Evolutionary conservation across 2,113 vertebrate genomes (phyloP).

Genomic region (Boulengeromyrus knoepffleri): DNA sequence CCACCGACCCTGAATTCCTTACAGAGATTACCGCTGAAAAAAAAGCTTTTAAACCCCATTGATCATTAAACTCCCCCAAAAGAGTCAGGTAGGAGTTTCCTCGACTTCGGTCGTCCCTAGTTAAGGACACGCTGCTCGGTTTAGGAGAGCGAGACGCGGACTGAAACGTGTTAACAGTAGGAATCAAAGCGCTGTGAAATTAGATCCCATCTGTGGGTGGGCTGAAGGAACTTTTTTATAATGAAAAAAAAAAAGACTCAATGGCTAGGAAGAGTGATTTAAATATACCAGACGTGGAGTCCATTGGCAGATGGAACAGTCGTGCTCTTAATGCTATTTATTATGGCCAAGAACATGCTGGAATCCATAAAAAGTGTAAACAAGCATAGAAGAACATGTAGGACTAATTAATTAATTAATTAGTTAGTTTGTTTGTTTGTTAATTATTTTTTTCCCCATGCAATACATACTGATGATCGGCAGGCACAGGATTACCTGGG

Average conservation of each 20-base stretch:
- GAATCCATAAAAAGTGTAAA: background rate
- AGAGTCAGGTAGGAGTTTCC: background rate
- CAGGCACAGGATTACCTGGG: background rate
- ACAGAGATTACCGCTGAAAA: background rate
- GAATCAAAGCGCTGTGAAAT: constrained; percentile 3
- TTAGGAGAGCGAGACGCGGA: background rate
- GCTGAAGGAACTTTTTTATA: background rate
- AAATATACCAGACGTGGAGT: background rate
- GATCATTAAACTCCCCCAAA: background rate
- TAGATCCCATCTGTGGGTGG: constrained; percentile 5
- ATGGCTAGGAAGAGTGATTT: background rate
- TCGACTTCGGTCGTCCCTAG: background rate
- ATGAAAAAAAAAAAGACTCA: background rate
- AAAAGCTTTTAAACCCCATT: background rate
- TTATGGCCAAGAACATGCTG: background rate
- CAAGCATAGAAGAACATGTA: background rate
- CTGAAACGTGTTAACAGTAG: background rate
- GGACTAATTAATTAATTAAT: background rate
- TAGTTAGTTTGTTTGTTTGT: background rate
- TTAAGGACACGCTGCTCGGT: background rate
- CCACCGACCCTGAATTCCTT: background rate
- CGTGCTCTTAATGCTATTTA: background rate
- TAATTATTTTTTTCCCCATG: background rate
- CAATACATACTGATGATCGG: background rate
- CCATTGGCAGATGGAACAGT: background rate